Conservation (phyloP, 2,797 vertebrate species). For the Lophotriccus pileatus region DNA sequence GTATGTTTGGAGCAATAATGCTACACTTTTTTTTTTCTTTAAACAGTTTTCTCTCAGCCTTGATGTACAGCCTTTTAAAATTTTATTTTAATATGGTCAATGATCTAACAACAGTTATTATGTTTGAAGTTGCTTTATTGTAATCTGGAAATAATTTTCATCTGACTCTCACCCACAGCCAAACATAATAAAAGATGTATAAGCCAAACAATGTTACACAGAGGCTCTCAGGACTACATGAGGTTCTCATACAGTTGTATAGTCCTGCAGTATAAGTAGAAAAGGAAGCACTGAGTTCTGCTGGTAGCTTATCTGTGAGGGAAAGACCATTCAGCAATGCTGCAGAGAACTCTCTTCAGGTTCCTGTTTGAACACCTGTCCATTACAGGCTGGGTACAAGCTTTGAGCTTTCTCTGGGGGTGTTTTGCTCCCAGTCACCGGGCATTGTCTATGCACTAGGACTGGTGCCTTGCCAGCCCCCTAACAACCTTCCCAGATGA, state of each 20-base stretch:
- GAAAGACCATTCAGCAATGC: background rate
- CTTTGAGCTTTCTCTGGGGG: background rate
- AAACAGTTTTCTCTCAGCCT: constrained; percentile 40
- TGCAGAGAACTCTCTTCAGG: background rate
- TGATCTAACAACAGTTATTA: constrained; percentile 62
- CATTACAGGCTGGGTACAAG: background rate
- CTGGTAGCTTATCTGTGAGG: background rate
- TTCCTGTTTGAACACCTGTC: background rate
- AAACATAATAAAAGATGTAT: constrained; percentile 69
- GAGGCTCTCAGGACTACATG: background rate
- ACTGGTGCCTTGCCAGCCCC: background rate
- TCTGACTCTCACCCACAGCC: constrained; percentile 63
- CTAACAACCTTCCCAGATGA: background rate
- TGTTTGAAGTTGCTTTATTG: constrained; percentile 60
- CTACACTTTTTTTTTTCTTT: background rate
- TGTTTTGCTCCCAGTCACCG: background rate
- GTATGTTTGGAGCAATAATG: constrained; percentile 65
- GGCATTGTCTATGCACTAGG: background rate
- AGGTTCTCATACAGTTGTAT: background rate
- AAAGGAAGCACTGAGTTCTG: background rate
- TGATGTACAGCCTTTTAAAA: constrained; percentile 51
- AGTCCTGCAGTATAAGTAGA: background rate
- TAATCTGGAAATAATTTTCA: constrained; percentile 74
- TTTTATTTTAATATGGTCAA: constrained; percentile 62
- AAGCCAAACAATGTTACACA: constrained; percentile 56